Percentiles rank a stretch among this genome's conserved stretches.
Conservation (phyloP, 2,888 invertebrate species). For the Ormyrus nitidulus region DNA sequence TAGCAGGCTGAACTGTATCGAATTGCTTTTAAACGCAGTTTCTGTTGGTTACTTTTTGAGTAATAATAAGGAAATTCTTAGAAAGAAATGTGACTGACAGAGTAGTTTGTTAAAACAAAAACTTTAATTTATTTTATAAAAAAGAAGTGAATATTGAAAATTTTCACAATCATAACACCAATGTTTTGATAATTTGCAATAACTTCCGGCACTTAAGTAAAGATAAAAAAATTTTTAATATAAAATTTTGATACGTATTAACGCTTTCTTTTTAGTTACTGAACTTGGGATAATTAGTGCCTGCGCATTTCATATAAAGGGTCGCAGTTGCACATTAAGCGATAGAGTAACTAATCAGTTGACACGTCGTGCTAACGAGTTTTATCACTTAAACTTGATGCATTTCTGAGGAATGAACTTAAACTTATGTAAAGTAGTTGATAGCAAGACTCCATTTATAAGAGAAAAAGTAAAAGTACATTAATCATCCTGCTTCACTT, state of each 20-base stretch:
- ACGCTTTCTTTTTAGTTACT: background rate
- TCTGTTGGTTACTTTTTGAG: no score
- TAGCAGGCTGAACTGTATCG: no score
- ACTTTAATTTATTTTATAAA: no score
- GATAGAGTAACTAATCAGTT: conserved; percentile 40
- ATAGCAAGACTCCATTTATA: conserved; percentile 49
- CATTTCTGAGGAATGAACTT: conserved; percentile 51
- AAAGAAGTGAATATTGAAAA: no score
- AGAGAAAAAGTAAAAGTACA: conserved; percentile 41
- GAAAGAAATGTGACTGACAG: no score
- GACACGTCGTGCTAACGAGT: conserved; percentile 50
- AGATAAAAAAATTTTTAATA: no score
- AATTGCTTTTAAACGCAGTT: no score
- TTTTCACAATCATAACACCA: no score
- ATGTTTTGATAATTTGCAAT: no score
- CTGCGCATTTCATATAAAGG: background rate
- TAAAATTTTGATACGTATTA: background rate
- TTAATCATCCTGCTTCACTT: conserved; percentile 41
- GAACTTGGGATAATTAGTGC: background rate
- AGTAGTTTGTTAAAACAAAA: no score
- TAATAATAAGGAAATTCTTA: no score
- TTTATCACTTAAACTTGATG: conserved; percentile 47
- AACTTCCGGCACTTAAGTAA: no score
- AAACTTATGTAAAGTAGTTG: conserved; percentile 51
- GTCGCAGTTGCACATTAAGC: background rate